Evolutionary conservation across 2,797 vertebrate species (phyloP), one percentile per base, ranked within the genome.

Genomic region (Rhinogobio ventralis): DNA sequence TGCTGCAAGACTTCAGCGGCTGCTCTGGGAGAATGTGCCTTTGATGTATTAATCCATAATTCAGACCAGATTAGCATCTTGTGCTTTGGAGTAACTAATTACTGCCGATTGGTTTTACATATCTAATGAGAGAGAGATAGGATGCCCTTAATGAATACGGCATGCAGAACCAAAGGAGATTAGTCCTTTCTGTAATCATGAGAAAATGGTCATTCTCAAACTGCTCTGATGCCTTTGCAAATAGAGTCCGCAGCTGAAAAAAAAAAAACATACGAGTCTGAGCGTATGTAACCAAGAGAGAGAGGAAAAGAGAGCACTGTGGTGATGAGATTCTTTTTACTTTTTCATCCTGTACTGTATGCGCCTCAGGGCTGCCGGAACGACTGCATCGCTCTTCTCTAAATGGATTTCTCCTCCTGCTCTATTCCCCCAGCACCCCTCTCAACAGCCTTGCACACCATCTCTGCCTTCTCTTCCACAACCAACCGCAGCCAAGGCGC

Each of bases 301-400:
- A 53, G 15, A 53, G 77, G 3, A 81, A 39, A 23, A 72, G 42
- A 62, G 55, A 42, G 62, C 11, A 17, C 68, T 64, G 53, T 57
- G 45, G 69, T 60, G 78, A 81, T 83, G 85, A 86, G 85, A 74
- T 80, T 78, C 62, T 5, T 84, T 87, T 87, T 84, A 75, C 86
- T 87, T 86, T 87, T 88, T 89, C 87, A 87, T 89, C 89, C 83
- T 84, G 71, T 89, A 84, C 84, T 90, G 89, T 85, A 81, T 90
- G 80, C 45, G 87, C 87, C 85, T 88, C 45, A 72, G 89, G 89
- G 82, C 69, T 79, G 84, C 86, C 86, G 77, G 83, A 78, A 74
- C 49, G 73, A 84, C 85, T 84, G 82, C 82, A 75, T 83, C 74
- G 74, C 79, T 86, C 78, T 62, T 68, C 81, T 84, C 82, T 87